These are phyloP conservation scores for Loris lydekkerianus DNA, from an alignment of 2,797 vertebrate species.

Conservation along the genomic window DNA sequence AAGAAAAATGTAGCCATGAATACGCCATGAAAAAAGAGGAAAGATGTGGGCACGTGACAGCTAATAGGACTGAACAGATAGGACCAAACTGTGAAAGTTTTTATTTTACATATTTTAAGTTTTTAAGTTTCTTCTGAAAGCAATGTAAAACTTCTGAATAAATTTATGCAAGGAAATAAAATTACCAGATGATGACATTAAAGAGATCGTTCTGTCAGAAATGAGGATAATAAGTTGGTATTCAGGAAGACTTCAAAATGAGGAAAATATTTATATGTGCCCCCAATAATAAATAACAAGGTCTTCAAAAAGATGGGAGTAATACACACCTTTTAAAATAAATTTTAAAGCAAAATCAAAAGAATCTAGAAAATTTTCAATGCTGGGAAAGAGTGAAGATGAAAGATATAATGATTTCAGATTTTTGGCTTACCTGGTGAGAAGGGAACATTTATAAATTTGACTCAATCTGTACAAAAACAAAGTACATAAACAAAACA, in stretches of 20 bases:
- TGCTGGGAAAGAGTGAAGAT: neutral
- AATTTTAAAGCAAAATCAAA: conserved; percentile 1
- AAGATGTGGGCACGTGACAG: neutral
- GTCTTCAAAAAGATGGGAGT: neutral
- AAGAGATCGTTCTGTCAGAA: neutral
- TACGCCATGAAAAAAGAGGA: neutral
- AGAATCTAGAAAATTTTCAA: neutral
- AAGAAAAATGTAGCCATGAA: neutral
- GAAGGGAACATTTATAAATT: neutral
- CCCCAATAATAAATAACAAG: neutral
- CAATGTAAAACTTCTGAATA: neutral
- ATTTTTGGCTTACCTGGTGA: neutral
- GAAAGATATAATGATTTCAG: neutral
- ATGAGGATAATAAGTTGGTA: neutral
- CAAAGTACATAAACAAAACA: too few species aligned
- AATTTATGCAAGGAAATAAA: neutral
- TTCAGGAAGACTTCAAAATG: neutral
- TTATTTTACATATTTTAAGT: neutral
- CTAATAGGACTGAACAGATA: neutral
- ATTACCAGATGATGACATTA: neutral
- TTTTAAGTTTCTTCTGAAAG: conserved; percentile 1
- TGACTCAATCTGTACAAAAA: too few species aligned
- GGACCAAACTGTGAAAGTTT: neutral
- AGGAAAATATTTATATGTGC: neutral
- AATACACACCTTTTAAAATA: neutral